Evolutionary conservation across 2,113 vertebrate genomes (phyloP).

Genomic region (Hylia prasina): DNA sequence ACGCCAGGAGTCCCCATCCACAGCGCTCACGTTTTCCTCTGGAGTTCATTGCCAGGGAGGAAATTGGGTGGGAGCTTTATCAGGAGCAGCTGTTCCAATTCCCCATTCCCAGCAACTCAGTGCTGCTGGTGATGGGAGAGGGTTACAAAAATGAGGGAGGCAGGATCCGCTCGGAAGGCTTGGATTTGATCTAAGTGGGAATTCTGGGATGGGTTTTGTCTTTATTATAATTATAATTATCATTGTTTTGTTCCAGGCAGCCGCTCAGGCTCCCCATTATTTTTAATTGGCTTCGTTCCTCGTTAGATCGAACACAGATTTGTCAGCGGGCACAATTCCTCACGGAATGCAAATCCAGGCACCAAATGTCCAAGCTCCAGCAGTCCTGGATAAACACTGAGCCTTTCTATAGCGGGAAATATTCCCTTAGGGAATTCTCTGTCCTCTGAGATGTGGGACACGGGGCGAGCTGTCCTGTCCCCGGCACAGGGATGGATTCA

Average conservation of each 20-base stretch:
- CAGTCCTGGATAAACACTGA: background rate
- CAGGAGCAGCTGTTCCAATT: background rate
- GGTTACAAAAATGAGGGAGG: background rate
- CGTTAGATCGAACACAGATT: background rate
- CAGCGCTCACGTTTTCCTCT: background rate
- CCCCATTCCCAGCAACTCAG: background rate
- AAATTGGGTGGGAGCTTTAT: background rate
- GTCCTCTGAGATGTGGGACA: background rate
- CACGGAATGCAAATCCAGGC: background rate
- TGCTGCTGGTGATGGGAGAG: background rate
- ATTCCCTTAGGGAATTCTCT: background rate
- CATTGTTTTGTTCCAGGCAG: background rate
- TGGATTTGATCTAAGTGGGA: background rate
- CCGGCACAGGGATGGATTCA: fast-evolving
- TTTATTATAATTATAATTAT: background rate
- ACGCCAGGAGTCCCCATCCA: fast-evolving
- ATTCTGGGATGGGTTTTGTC: background rate
- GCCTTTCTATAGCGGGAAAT: background rate
- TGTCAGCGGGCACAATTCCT: background rate
- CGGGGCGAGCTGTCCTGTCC: background rate
- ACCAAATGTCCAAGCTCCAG: background rate
- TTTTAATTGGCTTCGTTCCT: constrained; percentile 54
- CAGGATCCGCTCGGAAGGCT: background rate
- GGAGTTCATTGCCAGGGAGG: background rate
- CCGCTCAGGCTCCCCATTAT: constrained; percentile 10